Base-by-base conservation (phyloP, 2,113 vertebrate species). In the Oxyruncus cristatus region DNA sequence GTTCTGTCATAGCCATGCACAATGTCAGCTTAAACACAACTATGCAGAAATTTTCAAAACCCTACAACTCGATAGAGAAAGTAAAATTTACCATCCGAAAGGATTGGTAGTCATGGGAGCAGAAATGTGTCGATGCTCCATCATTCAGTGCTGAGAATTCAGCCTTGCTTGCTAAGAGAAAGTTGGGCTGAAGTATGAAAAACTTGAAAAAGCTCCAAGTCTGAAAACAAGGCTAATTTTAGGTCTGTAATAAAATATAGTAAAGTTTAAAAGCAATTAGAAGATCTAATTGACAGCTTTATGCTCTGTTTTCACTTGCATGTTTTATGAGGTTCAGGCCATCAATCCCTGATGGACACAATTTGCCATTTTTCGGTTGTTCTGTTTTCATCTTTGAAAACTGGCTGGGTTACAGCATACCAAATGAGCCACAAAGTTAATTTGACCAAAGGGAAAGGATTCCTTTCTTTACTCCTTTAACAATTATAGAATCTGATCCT, bases 211-310 rank as follows among this genome's bases (percentile, higher is more conserved):
- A 76, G 37, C 66, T 82, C 75, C 88, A 92, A 55, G 74, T 74
- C 82, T 83, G 61, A 92, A 88, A 94, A 65, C 55, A 88, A 86
- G 44, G 67, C 85, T 93, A 94, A 94, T 95, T 96, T 96, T 96
- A 95, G 77, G 50, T 70, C 71, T 85, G 46, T n/a, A 94, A 80
- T 92, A 96, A 95, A 96, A 85, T 62, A 68, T 5, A 92, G 49
- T 35, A 76, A 85, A 26, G 50, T 91, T 96, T 89, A 76, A 94
- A 91, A 88, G 62, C 84, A 85, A 94, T 93, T 95, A 94, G 92
- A 88, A 87, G 58, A 94, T 68, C 66, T 91, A 92, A 96, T 47
- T 89, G 86, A 88, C 87, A 92, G 87, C 71, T 94, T 96, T 89
- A 93, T 41, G 15, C 56, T 78, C 83, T 81, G 83, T 80, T 91